Evolutionary conservation across 2,113 vertebrate species (phyloP).

Genomic region (Otus sunia): DNA sequence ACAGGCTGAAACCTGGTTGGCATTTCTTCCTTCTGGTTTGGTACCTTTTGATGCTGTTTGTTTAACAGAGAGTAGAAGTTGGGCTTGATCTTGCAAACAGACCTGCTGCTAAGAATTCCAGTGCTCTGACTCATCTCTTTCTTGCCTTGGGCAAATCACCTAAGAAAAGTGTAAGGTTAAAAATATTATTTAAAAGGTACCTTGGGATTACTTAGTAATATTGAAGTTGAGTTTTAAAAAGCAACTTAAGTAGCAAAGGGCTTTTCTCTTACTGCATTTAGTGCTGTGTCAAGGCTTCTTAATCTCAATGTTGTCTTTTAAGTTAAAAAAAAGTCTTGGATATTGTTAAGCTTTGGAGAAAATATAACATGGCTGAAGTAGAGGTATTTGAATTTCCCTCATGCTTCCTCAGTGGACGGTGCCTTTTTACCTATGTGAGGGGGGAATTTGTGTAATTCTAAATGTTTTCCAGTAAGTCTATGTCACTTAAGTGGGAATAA

Average conservation of each 20-base stretch:
- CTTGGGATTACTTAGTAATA: neutral
- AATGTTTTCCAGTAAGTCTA: neutral
- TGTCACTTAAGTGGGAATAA: neutral
- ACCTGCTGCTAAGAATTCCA: neutral
- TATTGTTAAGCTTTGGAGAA: neutral
- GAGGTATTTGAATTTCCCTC: neutral
- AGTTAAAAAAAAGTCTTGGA: neutral
- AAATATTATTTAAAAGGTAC: neutral
- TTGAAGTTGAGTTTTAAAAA: neutral
- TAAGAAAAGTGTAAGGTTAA: neutral
- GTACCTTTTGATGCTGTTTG: neutral
- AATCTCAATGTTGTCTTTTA: neutral
- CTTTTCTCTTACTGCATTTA: neutral
- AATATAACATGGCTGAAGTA: neutral
- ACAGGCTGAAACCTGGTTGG: neutral
- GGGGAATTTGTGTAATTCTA: neutral
- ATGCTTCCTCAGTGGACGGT: neutral
- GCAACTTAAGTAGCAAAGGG: neutral
- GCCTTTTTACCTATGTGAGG: neutral
- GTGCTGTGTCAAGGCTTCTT: neutral
- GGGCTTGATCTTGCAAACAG: neutral
- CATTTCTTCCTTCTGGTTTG: neutral
- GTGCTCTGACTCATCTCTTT: neutral
- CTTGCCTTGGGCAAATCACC: neutral
- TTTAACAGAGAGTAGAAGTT: neutral